Base-by-base conservation (phyloP, 2,888 invertebrate genomes). In the Ganaspis brasiliensis region DNA sequence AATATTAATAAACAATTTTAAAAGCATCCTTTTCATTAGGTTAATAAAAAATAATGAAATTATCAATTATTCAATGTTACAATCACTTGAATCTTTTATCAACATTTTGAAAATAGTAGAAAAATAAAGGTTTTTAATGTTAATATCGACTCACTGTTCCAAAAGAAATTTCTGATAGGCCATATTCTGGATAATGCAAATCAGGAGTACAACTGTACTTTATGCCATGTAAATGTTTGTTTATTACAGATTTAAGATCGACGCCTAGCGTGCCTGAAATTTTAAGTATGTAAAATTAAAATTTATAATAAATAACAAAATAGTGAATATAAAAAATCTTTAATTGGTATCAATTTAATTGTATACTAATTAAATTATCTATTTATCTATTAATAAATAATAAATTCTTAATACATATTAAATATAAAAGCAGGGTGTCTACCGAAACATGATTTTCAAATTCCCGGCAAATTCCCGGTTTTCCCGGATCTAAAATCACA, bases 171-270 rank as follows among this genome's bases (percentile, higher is more conserved):
- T 95, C 93, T 10, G 95, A 93, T 67, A 92, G 89, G 0, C 95
- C 97, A 92, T 94, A 97, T 88, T 95, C 94, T 77, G 94, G 93
- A 86, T 96, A 95, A 79, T 93, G 89, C 73, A 95, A 94, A 90
- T 97, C 96, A 84, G 94, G 95, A 0, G 88, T 80, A 0, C 95
- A 95, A 14, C 92, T 92, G 88, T 96, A 97, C 86, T 94, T 94
- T 2, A 97, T 92, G 1, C 97, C 97, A 73, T 94, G 92, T 0
- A 94, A 92, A 83, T 95, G 95, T 86, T 94, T 95, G 59, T 91
- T 90, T 14, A 97, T 94, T 86, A 96, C 91, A 2, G 89, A 92
- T 0, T 88, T 90, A 0, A 97, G 89, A 90, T 97, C 94, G 0
- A 92, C 81, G 74, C 95, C 94, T 21, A 98, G 87, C 0, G 96